Base-by-base conservation (phyloP, 1,140 invertebrate genomes). In the Pachyrhynchus sulphureomaculatus region DNA sequence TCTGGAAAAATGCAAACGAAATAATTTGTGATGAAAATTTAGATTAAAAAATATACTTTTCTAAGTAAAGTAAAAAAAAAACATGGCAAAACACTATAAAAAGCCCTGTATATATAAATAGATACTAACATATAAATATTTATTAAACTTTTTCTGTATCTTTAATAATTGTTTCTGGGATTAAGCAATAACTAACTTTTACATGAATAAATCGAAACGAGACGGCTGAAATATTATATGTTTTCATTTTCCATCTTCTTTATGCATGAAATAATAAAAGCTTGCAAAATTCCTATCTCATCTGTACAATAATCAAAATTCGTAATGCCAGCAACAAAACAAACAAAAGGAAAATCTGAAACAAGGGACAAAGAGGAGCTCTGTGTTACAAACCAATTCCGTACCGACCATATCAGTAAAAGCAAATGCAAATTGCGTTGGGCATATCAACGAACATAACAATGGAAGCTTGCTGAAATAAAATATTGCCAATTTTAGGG, bases 401-500 rank as follows among this genome's bases (percentile, higher is more conserved):
- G 42, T 36, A 37, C 21, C 51, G 59, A 32, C 59, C 59, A 54
- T 62, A 62, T 62, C 59, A 62, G 49, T 54, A 39, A 62, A 53
- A 47, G 59, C 49, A 51, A 62, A 62, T 62, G 59, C 59, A 62
- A 62, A 62, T 62, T 54, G 59, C 49, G 39, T 48, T 48, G 49
- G 59, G 59, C 51, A 62, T 54, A 62, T 54, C 59, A 62, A 54
- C 42, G 59, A 21, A 36, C n/a, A 26, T 13, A 26, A 26, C 41
- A 54, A 37, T 41, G 41, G 55, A 23, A 37, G 41, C 29, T 17
- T n/a, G 34, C 12, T 13, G 20, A 58, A 62, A 62, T 62, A 62
- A 62, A 62, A 62, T 62, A 62, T 62, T 29, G 42, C 51, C 59
- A 62, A 62, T 62, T 62, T 62, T 62, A 51, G 39, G 26, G 57